Percentiles rank a stretch among this genome's conserved stretches.
Conservation (phyloP, 1,140 invertebrate species). For the Agrilus planipennis region DNA sequence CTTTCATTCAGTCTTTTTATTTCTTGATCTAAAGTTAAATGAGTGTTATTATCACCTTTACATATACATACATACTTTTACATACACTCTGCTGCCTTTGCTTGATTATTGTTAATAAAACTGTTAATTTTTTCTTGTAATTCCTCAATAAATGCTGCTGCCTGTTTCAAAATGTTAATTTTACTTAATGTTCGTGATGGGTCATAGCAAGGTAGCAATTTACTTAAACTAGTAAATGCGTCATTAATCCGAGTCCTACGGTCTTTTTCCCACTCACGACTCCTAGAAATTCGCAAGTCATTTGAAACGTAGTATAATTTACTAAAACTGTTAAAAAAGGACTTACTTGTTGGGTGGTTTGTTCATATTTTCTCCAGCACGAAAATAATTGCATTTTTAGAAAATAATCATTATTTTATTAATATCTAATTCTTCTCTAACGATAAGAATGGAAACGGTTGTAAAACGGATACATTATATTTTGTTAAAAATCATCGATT, state of each 20-base stretch:
- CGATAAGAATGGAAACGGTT: too few relatives aligned
- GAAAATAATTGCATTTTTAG: too few relatives aligned
- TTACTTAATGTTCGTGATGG: slow-evolving; percentile 34
- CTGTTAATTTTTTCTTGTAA: slow-evolving; percentile 35
- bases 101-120: too few relatives aligned
- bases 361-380: too few relatives aligned
- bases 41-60: slow-evolving; percentile 5
- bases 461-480: too few relatives aligned
- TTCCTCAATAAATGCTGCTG: slow-evolving; percentile 35
- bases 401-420: too few relatives aligned
- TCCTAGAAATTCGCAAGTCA: too few relatives aligned
- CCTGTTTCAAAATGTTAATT: slow-evolving; percentile 37
- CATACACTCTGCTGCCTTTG: slow-evolving; percentile 11
- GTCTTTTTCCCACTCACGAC: slow-evolving; percentile 39
- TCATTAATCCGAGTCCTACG: slow-evolving; percentile 38
- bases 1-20: slow-evolving; percentile 33
- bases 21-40: slow-evolving; percentile 22
- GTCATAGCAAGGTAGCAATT: slow-evolving; percentile 38
- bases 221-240: slow-evolving; percentile 34
- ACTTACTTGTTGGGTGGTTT: too few relatives aligned
- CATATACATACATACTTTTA: slow-evolving; percentile 12
- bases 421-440: too few relatives aligned
- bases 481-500: too few relatives aligned
- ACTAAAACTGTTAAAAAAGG: too few relatives aligned
- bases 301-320: too few relatives aligned